A percentile compares a stretch with the other conserved stretches of the same genome.
These are phyloP conservation scores for Cynaeus angustus DNA, from an alignment of 2,888 invertebrate species.

Conservation along the genomic window DNA sequence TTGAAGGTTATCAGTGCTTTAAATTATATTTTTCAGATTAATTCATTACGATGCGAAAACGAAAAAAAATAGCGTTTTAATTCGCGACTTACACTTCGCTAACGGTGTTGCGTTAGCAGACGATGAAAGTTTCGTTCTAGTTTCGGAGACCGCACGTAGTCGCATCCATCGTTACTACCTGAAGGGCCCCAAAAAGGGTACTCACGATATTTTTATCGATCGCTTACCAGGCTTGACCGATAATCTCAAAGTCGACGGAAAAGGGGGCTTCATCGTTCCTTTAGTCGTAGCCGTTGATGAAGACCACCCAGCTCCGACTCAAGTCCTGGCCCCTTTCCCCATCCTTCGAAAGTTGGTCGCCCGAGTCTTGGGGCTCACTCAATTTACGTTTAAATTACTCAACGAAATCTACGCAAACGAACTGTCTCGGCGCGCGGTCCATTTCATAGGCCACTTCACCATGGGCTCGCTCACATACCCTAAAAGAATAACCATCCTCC, in stretches of 20 bases:
- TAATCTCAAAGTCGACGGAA: slow-evolving; percentile 74
- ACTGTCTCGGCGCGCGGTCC: slow-evolving; percentile 76
- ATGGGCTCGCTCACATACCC: slow-evolving; percentile 64
- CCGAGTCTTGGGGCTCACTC: slow-evolving; percentile 75
- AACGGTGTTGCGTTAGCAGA: slow-evolving; percentile 91
- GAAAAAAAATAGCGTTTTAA: slow-evolving; percentile 83
- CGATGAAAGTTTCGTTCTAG: slow-evolving; percentile 86
- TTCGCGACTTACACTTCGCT: slow-evolving; percentile 86
- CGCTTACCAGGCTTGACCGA: slow-evolving; percentile 86
- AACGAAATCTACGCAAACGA: slow-evolving; percentile 80
- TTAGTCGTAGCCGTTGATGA: slow-evolving; percentile 75
- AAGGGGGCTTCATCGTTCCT: slow-evolving; percentile 80
- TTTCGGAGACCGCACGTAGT: slow-evolving; percentile 81
- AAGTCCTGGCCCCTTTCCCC: slow-evolving; percentile 78
- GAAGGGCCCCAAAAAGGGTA: slow-evolving; percentile 87
- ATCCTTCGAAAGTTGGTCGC: slow-evolving; percentile 78
- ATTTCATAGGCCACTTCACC: slow-evolving; percentile 80
- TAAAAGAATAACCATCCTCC: slow-evolving; percentile 75
- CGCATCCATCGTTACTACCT: slow-evolving; percentile 86
- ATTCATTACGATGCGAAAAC: slow-evolving; percentile 86
- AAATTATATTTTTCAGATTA: slow-evolving; percentile 74
- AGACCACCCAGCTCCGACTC: slow-evolving; percentile 75
- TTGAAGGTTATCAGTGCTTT: slow-evolving; percentile 30
- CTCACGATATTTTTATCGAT: slow-evolving; percentile 85
- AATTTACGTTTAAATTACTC: slow-evolving; percentile 78